These are phyloP conservation scores for Megaceryle maxima DNA, from an alignment of 2,113 vertebrate species.

Conservation along the genomic window DNA sequence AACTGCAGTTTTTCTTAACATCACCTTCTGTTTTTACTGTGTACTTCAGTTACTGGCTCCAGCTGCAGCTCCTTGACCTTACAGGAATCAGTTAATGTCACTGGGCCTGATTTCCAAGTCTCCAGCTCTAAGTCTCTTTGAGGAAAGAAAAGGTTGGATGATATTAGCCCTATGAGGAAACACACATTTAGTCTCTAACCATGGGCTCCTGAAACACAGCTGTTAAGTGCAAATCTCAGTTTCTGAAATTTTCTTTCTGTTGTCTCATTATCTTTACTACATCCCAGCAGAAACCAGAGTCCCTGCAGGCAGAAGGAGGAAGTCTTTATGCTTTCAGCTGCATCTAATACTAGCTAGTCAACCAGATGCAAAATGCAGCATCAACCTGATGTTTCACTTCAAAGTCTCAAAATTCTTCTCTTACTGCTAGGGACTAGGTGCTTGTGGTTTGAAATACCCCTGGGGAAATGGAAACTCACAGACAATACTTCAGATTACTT, in stretches of 20 bases:
- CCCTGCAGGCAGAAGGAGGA: not conserved
- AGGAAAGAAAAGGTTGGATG: not conserved
- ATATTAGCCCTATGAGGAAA: not conserved
- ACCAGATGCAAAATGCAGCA: conserved; percentile 29
- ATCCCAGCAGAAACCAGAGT: conserved; percentile 36
- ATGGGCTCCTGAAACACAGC: conserved; percentile 19
- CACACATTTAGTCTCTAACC: not conserved
- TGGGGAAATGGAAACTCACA: conserved; percentile 33
- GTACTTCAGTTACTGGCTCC: not conserved
- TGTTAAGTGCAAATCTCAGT: conserved; percentile 1
- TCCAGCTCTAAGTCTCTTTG: not conserved
- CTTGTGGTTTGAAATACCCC: conserved; percentile 9
- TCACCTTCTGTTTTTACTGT: not conserved
- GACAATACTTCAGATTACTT: conserved; percentile 2
- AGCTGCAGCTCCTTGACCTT: not conserved
- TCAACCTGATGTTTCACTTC: conserved; percentile 22
- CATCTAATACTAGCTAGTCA: conserved; percentile 11
- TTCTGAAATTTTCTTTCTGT: conserved; percentile 26
- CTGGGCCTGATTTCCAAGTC: not conserved
- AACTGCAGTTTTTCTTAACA: not conserved
- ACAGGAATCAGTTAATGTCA: not conserved
- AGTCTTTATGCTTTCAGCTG: conserved; percentile 34
- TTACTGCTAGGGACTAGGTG: conserved; percentile 18
- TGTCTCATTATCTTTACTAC: conserved; percentile 44
- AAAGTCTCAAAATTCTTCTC: not conserved